A percentile compares a stretch with the other conserved stretches of the same genome.
Evolutionary conservation across 2,797 vertebrate species (phyloP).

Genomic region (Artibeus lituratus): DNA sequence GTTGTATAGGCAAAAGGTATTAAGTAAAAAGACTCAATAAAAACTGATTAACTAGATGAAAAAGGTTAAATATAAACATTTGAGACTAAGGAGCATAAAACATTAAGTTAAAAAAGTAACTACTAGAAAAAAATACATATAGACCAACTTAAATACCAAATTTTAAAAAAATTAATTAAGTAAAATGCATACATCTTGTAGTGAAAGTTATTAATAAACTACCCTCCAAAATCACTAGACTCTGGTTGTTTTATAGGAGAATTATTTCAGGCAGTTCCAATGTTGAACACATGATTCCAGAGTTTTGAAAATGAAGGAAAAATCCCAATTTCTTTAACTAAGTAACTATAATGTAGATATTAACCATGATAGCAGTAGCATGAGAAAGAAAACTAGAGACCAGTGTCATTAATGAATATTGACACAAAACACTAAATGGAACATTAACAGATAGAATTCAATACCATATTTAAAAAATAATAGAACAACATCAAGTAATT

Average conservation of each 20-base stretch:
- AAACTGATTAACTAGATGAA: not conserved
- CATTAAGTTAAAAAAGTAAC: not conserved
- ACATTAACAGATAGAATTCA: not conserved
- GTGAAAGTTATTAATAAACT: constrained; percentile 5
- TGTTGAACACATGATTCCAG: not conserved
- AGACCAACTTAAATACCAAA: not conserved
- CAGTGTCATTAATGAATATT: not conserved
- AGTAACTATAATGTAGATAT: not conserved
- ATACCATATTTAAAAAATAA: not conserved
- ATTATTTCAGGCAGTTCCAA: not conserved
- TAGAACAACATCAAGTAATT: not conserved
- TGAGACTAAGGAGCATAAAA: not conserved
- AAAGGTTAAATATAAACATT: not conserved
- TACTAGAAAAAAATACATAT: not conserved
- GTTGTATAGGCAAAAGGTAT: not conserved
- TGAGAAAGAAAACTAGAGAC: not conserved
- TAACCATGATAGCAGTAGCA: not conserved
- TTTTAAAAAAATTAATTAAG: not conserved
- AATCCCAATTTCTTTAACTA: not conserved
- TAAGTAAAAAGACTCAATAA: not conserved
- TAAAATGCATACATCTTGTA: not conserved
- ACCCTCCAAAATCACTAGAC: not conserved
- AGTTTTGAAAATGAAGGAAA: not conserved
- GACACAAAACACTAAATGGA: not conserved
- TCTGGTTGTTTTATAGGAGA: not conserved